Percentiles rank a stretch among this genome's conserved stretches.
phyloP scores from a whole-genome alignment of 2,113 vertebrate species.

The Ceyx melanurus region DNA sequence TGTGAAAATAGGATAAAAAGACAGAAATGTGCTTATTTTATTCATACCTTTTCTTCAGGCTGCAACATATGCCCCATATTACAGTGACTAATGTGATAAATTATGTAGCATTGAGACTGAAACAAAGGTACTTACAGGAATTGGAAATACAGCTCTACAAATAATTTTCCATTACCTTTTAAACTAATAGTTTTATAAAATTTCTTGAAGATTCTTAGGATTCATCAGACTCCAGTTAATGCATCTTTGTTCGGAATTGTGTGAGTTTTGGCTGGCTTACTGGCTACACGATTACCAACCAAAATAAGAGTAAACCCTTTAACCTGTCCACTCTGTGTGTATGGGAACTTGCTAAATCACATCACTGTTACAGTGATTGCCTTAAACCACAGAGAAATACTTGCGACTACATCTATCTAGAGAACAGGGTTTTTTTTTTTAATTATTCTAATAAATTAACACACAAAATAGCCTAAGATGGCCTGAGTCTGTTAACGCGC shows the following conservation, averaged over 20 bases:
- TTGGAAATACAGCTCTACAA: not conserved
- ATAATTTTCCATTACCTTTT: not conserved
- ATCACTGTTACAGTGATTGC: not conserved
- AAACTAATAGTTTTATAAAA: not conserved
- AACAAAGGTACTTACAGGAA: slow-evolving; percentile 6
- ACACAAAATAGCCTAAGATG: not conserved
- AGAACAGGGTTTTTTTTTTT: not conserved
- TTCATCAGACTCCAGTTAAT: not conserved
- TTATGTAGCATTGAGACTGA: not conserved
- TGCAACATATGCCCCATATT: not conserved
- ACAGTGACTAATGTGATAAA: not conserved
- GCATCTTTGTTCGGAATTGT: not conserved
- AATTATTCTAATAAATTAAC: not conserved
- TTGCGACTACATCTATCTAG: not conserved
- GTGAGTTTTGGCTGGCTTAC: not conserved
- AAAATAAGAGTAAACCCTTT: not conserved
- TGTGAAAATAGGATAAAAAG: not conserved
- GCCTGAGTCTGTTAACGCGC: not conserved
- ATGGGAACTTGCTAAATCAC: not conserved
- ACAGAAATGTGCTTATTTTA: slow-evolving; percentile 13
- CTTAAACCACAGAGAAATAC: not conserved
- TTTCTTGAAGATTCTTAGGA: not conserved
- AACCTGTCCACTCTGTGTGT: not conserved
- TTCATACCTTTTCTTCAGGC: slow-evolving; percentile 19
- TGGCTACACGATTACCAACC: not conserved